Conservation (phyloP, 2,797 vertebrate species). For the Mergus octosetaceus region DNA sequence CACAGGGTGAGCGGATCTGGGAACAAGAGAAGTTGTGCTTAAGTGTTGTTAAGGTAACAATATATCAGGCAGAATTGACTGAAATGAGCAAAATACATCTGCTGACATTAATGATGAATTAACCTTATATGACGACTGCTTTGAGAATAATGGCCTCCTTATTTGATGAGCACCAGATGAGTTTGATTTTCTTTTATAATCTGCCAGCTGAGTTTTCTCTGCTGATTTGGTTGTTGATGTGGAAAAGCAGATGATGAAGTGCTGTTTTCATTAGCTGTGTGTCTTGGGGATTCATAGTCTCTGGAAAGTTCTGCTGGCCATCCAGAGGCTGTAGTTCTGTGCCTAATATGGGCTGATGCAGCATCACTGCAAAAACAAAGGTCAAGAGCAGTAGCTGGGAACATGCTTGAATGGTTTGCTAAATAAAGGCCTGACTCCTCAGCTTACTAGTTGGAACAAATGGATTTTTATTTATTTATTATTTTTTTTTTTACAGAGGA, state of each 20-base stretch:
- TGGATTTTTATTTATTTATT: too few relatives aligned
- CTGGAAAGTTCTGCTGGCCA: neutral
- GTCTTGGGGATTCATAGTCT: neutral
- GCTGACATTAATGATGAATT: neutral
- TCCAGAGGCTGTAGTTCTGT: neutral
- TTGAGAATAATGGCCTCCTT: neutral
- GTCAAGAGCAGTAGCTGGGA: neutral
- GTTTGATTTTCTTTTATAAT: neutral
- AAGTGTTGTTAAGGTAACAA: neutral
- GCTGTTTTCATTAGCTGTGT: neutral
- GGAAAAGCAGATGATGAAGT: neutral
- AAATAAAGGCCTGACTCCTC: neutral
- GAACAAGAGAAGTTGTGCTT: neutral
- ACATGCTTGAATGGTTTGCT: neutral
- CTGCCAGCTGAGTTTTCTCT: neutral
- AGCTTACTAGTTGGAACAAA: neutral
- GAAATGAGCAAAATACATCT: neutral
- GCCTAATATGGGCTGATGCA: neutral
- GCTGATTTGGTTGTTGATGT: neutral
- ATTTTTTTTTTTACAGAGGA: neutral
- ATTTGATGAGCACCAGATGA: neutral
- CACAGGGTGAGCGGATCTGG: rapidly evolving
- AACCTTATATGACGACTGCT: neutral
- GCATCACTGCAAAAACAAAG: neutral
- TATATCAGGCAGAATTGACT: neutral